These are phyloP conservation scores for Palaemon carinicauda DNA, from an alignment of 1,140 invertebrate genomes.

Conservation along the genomic window DNA sequence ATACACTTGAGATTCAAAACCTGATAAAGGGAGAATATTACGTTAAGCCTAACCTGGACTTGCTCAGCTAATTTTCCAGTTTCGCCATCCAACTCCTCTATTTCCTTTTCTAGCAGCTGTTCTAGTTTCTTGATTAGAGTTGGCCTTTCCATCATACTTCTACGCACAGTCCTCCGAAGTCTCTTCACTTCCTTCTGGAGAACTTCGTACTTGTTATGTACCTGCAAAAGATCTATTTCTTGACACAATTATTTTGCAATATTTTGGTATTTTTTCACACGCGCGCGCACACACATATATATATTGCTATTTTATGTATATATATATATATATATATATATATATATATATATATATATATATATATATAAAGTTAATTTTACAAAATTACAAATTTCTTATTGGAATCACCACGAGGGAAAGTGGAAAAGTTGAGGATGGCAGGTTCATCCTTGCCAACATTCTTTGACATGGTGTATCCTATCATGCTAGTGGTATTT, in stretches of 20 bases:
- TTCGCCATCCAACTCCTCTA: slow-evolving; percentile 52
- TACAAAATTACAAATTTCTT: too few relatives aligned
- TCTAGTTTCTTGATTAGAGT: slow-evolving; percentile 42
- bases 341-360: not conserved
- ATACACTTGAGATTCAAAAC: too few relatives aligned
- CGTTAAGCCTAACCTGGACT: slow-evolving; percentile 34
- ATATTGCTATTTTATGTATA: not conserved
- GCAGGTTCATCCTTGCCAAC: too few relatives aligned
- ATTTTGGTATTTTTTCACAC: not conserved
- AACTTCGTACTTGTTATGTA: slow-evolving; percentile 58
- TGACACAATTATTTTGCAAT: not conserved
- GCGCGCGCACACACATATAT: not conserved
- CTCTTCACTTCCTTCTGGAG: slow-evolving; percentile 56
- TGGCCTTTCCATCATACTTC: slow-evolving; percentile 53
- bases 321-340: not conserved
- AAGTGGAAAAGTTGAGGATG: too few relatives aligned
- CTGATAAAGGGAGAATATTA: not conserved
- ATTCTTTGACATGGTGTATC: too few relatives aligned
- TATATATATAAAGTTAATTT: not conserved
- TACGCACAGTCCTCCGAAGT: slow-evolving; percentile 41
- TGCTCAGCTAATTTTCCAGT: slow-evolving; percentile 55
- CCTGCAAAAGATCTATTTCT: slow-evolving; percentile 2
- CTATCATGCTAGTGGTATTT: too few relatives aligned
- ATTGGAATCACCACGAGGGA: too few relatives aligned
- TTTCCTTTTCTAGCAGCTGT: slow-evolving; percentile 48